phyloP scores from a whole-genome alignment of 2,888 invertebrate genomes.

The Thumatha senex region DNA sequence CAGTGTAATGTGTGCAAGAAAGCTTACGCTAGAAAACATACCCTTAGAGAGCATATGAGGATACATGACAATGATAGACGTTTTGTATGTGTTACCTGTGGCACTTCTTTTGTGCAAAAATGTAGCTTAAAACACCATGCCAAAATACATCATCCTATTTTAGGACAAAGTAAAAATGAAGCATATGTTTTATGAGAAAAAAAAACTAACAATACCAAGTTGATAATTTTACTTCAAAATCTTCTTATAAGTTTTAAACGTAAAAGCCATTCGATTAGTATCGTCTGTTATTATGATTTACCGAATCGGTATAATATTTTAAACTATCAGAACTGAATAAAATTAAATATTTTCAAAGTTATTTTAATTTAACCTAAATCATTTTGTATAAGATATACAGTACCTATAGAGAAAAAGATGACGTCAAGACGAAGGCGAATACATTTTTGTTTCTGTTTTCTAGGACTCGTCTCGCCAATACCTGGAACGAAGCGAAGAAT shows the following conservation, averaged over 20 bases:
- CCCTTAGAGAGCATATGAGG: conserved; percentile 70
- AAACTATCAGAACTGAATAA: conserved; percentile 18
- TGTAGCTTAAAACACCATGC: conserved; percentile 69
- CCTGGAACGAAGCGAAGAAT: conserved; percentile 53
- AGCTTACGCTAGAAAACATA: conserved; percentile 73
- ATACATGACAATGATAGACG: conserved; percentile 70
- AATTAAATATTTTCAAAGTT: conserved; percentile 15
- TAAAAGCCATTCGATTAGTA: background rate
- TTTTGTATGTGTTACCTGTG: conserved; percentile 65
- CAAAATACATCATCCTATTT: conserved; percentile 63
- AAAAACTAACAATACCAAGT: background rate
- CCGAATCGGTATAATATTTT: background rate
- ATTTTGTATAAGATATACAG: background rate
- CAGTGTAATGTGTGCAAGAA: conserved; percentile 79
- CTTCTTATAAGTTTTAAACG: background rate
- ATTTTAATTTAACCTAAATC: conserved; percentile 14
- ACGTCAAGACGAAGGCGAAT: conserved; percentile 19
- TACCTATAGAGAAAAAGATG: conserved; percentile 1
- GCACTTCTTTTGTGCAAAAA: conserved; percentile 67
- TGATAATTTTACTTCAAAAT: background rate
- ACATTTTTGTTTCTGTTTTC: conserved; percentile 63
- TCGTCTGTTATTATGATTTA: background rate
- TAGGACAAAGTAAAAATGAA: conserved; percentile 21
- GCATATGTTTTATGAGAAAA: conserved; percentile 15
- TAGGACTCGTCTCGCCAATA: conserved; percentile 61